Evolutionary conservation across 2,113 vertebrate species (phyloP), one percentile per base, ranked within the genome.

Genomic region (Aptenodytes forsteri): DNA sequence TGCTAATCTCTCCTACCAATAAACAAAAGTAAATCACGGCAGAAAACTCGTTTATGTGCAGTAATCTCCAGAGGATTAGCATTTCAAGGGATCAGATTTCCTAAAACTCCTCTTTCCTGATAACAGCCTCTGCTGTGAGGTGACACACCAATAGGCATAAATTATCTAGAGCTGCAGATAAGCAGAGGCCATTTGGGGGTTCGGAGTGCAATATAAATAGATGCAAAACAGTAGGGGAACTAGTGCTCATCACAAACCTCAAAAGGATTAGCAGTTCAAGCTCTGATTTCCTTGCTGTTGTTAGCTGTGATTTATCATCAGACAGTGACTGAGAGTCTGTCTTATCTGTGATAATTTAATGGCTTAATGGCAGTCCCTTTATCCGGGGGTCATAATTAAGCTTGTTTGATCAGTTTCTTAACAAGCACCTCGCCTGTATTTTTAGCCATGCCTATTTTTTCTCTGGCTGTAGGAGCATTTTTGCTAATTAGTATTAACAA

Each of bases 381-480:
- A 97, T 98, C 98, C 97, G 93, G 87, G 97, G 97, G 98, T 98
- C 98, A 98, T 98, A 98, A 98, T 98, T 98, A 98, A 98, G 96
- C 92, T 97, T 97, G 97, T 98, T 97, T 98, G 97, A 98, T 98
- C 96, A 96, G 91, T 54, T 96, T 97, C 87, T 95, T 98, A 97
- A 97, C 97, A 98, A 98, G 97, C 71, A 96, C 85, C 89, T 98
- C 47, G 40, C 72, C 78, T 97, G 96, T 65, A 71, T 95, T 96
- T 97, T 90, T 81, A 97, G 91, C 81, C 93, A 40, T 91, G 86
- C 71, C 67, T 96, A 56, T 87, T 89, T 91, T 96, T 97, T 71
- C 81, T 70, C 87, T 47, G 66, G 40, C 59, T 88, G 40, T 69
- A 96, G 86, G 44, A 82, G 34, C 72, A 86, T 96, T 96, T 92